These are phyloP conservation scores for Gadopsis bispinosus DNA, from an alignment of 2,797 vertebrate genomes.

Conservation along the genomic window DNA sequence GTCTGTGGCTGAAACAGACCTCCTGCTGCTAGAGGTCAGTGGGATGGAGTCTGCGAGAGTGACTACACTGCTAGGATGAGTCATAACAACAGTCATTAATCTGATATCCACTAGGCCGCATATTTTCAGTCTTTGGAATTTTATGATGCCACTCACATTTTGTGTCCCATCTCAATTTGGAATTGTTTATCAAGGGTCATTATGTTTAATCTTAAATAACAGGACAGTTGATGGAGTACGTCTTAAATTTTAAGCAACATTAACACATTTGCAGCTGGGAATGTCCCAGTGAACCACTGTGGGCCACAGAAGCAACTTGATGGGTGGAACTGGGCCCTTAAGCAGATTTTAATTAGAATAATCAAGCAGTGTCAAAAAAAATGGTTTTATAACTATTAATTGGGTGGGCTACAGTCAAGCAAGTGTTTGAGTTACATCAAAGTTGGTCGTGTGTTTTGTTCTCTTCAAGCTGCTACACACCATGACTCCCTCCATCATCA, in stretches of 20 bases:
- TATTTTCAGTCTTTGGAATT: conserved; percentile 11
- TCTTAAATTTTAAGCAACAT: background rate
- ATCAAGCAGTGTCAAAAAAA: background rate
- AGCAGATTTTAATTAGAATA: background rate
- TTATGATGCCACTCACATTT: conserved; percentile 12
- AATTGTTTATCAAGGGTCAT: background rate
- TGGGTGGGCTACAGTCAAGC: background rate
- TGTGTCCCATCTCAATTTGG: background rate
- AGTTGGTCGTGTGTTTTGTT: conserved; percentile 1
- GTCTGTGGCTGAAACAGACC: background rate
- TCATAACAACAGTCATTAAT: conserved; percentile 22
- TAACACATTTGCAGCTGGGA: conserved; percentile 5
- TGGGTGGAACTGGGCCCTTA: background rate
- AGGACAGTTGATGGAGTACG: background rate
- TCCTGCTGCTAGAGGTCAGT: background rate
- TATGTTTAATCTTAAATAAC: conserved; percentile 4
- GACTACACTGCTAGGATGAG: conserved; percentile 11
- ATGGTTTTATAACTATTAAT: background rate
- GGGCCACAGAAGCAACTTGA: background rate
- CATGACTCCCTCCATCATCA: conserved; percentile 11
- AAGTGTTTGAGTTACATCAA: background rate
- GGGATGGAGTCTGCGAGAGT: conserved; percentile 8
- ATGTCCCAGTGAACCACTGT: background rate
- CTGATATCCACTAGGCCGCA: conserved; percentile 14
- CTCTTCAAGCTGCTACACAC: background rate